A percentile compares a stretch with the other conserved stretches of the same genome.
These are phyloP conservation scores for Microplitis demolitor DNA, from an alignment of 1,140 invertebrate genomes.

Conservation along the genomic window DNA sequence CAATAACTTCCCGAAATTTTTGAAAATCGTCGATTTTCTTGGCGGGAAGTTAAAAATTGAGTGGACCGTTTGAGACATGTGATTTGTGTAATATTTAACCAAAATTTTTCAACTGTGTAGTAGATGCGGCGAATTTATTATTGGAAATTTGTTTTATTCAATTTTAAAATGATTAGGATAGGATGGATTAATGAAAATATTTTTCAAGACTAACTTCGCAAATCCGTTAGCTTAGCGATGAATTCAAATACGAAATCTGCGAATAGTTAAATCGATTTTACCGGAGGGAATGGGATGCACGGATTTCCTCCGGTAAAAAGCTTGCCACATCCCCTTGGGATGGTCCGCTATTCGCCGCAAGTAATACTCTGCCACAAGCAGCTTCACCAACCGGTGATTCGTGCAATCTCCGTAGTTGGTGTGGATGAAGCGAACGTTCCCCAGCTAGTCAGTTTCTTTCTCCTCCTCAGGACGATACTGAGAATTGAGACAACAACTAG, in stretches of 20 bases:
- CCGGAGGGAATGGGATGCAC: conserved; percentile 27
- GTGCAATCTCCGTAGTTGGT: conserved; percentile 14
- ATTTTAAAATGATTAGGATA: neutral
- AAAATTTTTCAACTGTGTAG: too few relatives aligned
- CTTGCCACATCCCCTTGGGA: conserved; percentile 16
- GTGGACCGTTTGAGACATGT: too few relatives aligned
- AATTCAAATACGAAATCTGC: conserved; percentile 8
- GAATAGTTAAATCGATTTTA: conserved; percentile 27
- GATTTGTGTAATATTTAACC: too few relatives aligned
- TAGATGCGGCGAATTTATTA: too few relatives aligned
- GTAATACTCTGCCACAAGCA: conserved; percentile 19
- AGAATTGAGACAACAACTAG: neutral
- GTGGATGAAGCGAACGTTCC: conserved; percentile 24
- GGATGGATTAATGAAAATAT: conserved; percentile 1
- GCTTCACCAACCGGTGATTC: neutral
- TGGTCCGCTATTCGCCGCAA: conserved; percentile 14
- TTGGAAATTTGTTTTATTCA: neutral
- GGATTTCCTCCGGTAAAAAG: conserved; percentile 26
- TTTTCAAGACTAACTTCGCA: neutral
- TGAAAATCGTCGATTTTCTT: too few relatives aligned
- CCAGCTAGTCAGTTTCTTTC: conserved; percentile 6
- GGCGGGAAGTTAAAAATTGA: too few relatives aligned
- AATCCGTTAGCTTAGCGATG: neutral
- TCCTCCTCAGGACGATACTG: conserved; percentile 15
- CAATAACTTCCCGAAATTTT: too few relatives aligned